Evolutionary conservation across 2,888 invertebrate species (phyloP), one percentile per base, ranked within the genome.

Genomic region (Dynastes hyllus): DNA sequence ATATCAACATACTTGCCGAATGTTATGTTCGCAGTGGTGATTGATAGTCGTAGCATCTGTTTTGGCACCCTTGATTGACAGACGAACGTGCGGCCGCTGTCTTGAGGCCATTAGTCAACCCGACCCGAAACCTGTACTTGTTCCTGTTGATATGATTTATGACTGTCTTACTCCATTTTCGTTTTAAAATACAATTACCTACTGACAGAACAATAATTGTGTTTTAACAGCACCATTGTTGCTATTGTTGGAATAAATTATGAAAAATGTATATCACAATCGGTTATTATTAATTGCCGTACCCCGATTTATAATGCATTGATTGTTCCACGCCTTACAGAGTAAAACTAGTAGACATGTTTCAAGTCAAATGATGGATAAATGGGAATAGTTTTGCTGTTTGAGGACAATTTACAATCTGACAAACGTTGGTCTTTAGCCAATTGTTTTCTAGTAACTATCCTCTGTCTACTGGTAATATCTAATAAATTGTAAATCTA

Each of bases 51-150:
- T 78, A 71, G 84, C 84, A 85, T 85, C 85, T 85, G 85, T 85
- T 85, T 82, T 83, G 82, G 82, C 83, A 78, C 79, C 80, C 78
- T 81, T 85, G 85, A 85, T 85, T 85, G 85, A 85, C 85, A 85
- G 84, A 78, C 82, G 82, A 84, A 84, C 85, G 84, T 84, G 83
- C 81, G 84, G 82, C 83, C 84, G 85, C 85, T 85, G 85, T 85
- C 84, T 84, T 82, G 82, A 82, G 82, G 81, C 84, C 85, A 85
- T 85, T 85, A 85, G 85, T 84, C 85, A 85, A 83, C 67, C 65
- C 63, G 78, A 79, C 80, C 81, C 79, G 73, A 78, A 78, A 82
- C 81, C 81, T 80, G 81, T 79, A 82, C 81, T 82, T 79, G 82
- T 81, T 82, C 80, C 79, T 76, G 81, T 78, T 80, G 79, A 76